Percentiles rank a stretch among this genome's conserved stretches.
Conservation (phyloP, 2,888 invertebrate genomes). For the Dilophus febrilis region DNA sequence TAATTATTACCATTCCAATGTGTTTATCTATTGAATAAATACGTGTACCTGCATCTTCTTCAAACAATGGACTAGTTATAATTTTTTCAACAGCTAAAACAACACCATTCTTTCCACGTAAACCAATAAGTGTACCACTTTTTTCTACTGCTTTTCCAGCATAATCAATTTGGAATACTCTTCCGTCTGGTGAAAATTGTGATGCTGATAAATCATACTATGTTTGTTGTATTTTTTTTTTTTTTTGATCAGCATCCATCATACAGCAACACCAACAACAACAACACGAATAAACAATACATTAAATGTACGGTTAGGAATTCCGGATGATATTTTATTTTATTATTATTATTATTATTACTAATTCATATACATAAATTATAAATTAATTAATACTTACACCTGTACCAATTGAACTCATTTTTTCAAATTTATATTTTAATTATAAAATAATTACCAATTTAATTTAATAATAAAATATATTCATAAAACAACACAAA, state of each 20-base stretch:
- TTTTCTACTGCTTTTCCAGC: constrained; percentile 98
- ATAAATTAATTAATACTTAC: constrained; percentile 39
- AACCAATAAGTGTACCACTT: constrained; percentile 88
- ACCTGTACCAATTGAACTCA: constrained; percentile 93
- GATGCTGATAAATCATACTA: constrained; percentile 99
- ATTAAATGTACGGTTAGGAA: background rate
- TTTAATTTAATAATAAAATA: too few relatives aligned
- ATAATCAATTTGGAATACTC: constrained; percentile 99
- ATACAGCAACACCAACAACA: background rate
- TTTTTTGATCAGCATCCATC: constrained; percentile 1
- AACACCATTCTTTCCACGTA: constrained; percentile 89
- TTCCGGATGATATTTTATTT: background rate
- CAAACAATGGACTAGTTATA: constrained; percentile 83
- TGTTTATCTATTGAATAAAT: constrained; percentile 87
- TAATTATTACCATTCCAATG: constrained; percentile 72
- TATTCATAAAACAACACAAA: constrained; percentile 1
- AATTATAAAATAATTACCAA: background rate
- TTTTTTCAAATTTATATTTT: constrained; percentile 26
- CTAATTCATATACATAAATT: background rate
- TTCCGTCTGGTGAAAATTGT: constrained; percentile 97
- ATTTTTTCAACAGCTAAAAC: constrained; percentile 97
- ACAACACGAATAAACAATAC: background rate
- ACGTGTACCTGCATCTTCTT: constrained; percentile 77
- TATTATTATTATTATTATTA: constrained; percentile 7
- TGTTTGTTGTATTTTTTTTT: constrained; percentile 18